Percentiles rank a stretch among this genome's conserved stretches.
Conservation (phyloP, 2,888 invertebrate genomes). For the Asteroscopus sphinx region DNA sequence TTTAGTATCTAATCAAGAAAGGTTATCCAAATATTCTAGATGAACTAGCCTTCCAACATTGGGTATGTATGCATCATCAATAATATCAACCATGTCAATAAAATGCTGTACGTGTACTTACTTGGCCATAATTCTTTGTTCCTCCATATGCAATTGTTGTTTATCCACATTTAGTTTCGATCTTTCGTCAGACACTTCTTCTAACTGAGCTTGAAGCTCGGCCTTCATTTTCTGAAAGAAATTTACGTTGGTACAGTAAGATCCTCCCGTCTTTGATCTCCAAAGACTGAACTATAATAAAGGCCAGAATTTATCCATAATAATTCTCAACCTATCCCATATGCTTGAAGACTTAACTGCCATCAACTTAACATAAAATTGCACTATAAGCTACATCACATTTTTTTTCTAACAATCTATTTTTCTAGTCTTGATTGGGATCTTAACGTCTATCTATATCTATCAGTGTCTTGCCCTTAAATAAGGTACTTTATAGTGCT, state of each 20-base stretch:
- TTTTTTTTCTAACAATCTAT: no score
- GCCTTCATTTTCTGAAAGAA: conserved; percentile 80
- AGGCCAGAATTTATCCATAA: no score
- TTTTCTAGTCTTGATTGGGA: no score
- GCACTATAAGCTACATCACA: no score
- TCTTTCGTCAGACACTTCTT: conserved; percentile 81
- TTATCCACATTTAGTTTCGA: conserved; percentile 80
- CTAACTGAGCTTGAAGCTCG: conserved; percentile 81
- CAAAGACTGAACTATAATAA: no score
- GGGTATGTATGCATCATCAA: background rate
- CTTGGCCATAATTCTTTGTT: conserved; percentile 83
- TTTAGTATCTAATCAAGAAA: background rate
- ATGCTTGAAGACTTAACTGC: no score
- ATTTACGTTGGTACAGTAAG: background rate
- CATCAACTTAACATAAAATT: no score
- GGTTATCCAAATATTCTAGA: no score
- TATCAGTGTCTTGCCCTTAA: no score
- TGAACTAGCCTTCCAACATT: no score
- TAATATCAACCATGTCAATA: background rate
- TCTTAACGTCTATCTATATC: no score
- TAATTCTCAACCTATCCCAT: no score
- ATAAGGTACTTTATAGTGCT: conserved; percentile 3
- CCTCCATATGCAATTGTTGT: conserved; percentile 83
- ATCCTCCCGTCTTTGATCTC: background rate
- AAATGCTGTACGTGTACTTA: conserved; percentile 52